These are phyloP conservation scores for Neoascia interrupta DNA, from an alignment of 2,888 invertebrate species.

Conservation along the genomic window DNA sequence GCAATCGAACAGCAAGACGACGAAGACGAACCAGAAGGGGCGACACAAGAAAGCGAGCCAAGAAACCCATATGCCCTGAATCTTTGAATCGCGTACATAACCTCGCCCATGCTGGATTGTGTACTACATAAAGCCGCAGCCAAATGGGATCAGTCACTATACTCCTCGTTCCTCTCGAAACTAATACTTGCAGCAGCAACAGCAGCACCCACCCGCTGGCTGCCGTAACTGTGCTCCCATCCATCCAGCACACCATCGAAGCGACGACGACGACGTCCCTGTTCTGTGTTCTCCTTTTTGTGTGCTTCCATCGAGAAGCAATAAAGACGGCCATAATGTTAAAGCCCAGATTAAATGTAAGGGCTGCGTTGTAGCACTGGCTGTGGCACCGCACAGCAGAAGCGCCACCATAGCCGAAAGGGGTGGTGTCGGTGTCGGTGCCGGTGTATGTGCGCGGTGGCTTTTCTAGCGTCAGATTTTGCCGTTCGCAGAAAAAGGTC, in stretches of 20 bases:
- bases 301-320: slow-evolving; percentile 59
- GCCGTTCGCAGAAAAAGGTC: slow-evolving; percentile 59
- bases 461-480: slow-evolving; percentile 58
- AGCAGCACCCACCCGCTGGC: background rate
- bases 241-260: too few species aligned
- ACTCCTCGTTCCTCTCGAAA: slow-evolving; percentile 35
- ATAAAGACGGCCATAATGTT: slow-evolving; percentile 63
- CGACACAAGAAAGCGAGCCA: slow-evolving; percentile 56
- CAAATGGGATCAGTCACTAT: slow-evolving; percentile 50
- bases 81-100: slow-evolving; percentile 63
- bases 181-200: slow-evolving; percentile 1
- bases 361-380: slow-evolving; percentile 36
- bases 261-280: too few species aligned
- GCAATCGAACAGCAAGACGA: background rate
- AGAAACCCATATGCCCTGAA: slow-evolving; percentile 68
- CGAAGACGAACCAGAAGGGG: background rate
- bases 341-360: slow-evolving; percentile 65
- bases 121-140: slow-evolving; percentile 50
- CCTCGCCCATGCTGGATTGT: slow-evolving; percentile 67
- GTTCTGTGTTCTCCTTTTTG: slow-evolving; percentile 46
- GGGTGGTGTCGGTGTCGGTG: background rate
- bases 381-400: slow-evolving; percentile 14
- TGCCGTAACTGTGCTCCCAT: slow-evolving; percentile 9
- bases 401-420: slow-evolving; percentile 18
- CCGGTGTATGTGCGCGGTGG: slow-evolving; percentile 2